Conservation (phyloP, 2,113 vertebrate species). For the Calonectris borealis region DNA sequence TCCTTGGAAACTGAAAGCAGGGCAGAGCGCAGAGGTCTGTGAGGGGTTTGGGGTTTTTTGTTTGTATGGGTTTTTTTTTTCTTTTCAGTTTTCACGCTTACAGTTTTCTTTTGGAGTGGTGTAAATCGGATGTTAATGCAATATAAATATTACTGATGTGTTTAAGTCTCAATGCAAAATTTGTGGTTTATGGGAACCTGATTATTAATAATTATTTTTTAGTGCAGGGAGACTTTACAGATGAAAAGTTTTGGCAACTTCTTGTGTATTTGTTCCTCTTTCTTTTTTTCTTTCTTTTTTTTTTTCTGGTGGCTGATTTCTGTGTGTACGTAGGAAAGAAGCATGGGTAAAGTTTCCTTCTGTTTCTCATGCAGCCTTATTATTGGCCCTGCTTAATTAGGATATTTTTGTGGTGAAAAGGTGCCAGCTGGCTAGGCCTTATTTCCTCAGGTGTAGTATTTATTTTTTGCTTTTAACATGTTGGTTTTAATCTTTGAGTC, state of each 20-base stretch:
- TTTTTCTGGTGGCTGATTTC: neutral
- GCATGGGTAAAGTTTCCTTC: neutral
- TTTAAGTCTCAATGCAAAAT: neutral
- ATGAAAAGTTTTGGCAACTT: neutral
- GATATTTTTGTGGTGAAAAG: neutral
- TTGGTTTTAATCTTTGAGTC: neutral
- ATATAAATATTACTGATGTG: neutral
- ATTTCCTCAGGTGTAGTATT: neutral
- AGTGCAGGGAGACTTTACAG: neutral
- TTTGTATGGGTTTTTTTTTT: neutral
- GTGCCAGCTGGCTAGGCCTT: neutral
- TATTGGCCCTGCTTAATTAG: neutral
- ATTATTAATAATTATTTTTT: neutral
- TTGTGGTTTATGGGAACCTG: neutral
- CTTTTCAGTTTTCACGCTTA: neutral
- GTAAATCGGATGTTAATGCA: neutral
- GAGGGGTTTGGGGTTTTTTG: rapidly evolving
- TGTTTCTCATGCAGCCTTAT: neutral
- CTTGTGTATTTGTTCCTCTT: neutral
- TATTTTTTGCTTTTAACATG: neutral
- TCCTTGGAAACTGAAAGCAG: neutral
- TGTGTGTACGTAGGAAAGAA: neutral
- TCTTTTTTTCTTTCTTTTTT: neutral
- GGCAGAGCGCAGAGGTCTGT: neutral
- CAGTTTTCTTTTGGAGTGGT: neutral